These are phyloP conservation scores for Upupa epops DNA, from an alignment of 2,113 vertebrate species.

Conservation along the genomic window DNA sequence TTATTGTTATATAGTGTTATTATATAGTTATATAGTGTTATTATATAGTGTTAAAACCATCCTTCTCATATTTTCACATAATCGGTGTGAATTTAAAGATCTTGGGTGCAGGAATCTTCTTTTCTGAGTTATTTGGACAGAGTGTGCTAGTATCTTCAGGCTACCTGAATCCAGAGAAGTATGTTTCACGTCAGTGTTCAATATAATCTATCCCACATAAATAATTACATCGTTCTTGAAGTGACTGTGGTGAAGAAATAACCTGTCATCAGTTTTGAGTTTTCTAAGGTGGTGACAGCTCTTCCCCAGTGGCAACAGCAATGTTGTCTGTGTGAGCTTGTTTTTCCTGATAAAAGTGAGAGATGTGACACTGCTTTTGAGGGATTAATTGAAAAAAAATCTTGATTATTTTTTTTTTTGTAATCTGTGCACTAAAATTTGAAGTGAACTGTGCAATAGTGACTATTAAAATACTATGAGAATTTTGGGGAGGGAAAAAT, in stretches of 20 bases:
- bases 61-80: not conserved
- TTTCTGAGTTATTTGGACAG: not conserved
- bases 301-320: not conserved
- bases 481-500: not conserved
- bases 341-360: not conserved
- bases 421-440: not conserved
- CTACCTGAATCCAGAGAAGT: not conserved
- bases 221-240: not conserved
- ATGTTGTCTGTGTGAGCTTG: not conserved
- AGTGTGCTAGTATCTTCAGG: not conserved
- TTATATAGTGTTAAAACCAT: not conserved
- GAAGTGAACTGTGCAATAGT: not conserved
- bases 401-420: not conserved
- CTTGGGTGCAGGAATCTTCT: not conserved
- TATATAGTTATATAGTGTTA: not conserved
- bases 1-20: too few species aligned
- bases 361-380: not conserved
- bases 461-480: not conserved
- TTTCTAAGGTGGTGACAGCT: not conserved
- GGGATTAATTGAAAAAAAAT: not conserved
- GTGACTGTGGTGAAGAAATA: not conserved
- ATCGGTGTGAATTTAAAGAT: not conserved
- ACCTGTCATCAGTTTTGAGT: not conserved
- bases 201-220: not conserved
- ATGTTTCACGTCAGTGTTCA: not conserved